Evolutionary conservation across 2,113 vertebrate genomes (phyloP).

Genomic region (Clarias magur): DNA sequence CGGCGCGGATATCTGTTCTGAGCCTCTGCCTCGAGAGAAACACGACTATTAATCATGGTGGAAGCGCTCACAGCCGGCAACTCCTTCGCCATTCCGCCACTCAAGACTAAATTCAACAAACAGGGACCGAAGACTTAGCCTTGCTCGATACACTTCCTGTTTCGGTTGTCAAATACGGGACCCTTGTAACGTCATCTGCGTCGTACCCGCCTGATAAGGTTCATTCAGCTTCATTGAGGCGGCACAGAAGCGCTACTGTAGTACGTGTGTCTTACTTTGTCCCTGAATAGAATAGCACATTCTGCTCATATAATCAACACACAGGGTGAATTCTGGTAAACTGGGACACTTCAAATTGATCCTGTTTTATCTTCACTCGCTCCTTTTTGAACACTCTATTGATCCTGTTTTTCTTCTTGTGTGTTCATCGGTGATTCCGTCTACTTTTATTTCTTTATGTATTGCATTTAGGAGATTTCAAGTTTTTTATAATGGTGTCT

Average conservation of each 20-base stretch:
- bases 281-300: neutral
- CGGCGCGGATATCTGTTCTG: conserved; percentile 27
- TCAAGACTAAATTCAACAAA: neutral
- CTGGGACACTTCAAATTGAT: too few relatives aligned
- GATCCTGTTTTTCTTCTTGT: too few relatives aligned
- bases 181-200: conserved; percentile 35
- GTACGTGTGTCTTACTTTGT: neutral
- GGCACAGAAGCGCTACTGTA: neutral
- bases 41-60: conserved; percentile 42
- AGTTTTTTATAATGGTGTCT: too few relatives aligned
- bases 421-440: too few relatives aligned
- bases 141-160: conserved; percentile 44
- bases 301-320: neutral
- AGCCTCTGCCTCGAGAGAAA: conserved; percentile 34
- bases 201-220: neutral
- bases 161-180: conserved; percentile 37
- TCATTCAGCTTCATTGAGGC: neutral
- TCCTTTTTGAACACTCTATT: too few relatives aligned
- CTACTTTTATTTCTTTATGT: too few relatives aligned
- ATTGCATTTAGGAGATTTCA: too few relatives aligned
- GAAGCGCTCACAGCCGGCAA: conserved; percentile 29
- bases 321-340: neutral
- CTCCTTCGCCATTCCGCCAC: conserved; percentile 59
- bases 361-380: too few relatives aligned
- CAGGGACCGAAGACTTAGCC: neutral